Evolutionary conservation across 2,888 invertebrate species (phyloP), one percentile per base, ranked within the genome.

Genomic region (Zygogramma bicolorata): DNA sequence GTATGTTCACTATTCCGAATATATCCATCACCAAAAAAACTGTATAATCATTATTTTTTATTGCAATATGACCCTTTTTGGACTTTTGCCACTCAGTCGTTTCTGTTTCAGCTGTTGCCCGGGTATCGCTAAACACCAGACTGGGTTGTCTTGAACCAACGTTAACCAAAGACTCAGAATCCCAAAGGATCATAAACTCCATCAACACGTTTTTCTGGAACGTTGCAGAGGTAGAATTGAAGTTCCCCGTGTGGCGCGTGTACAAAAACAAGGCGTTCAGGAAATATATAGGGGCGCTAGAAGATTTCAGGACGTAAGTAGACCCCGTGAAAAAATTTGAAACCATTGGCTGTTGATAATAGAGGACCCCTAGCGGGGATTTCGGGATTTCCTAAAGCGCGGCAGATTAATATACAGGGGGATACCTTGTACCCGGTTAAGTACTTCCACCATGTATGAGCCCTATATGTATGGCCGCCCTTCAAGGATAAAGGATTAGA

Each of bases 71-170:
- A n/a, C n/a, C n/a, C n/a, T n/a, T n/a, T n/a, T n/a, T n/a, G n/a
- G n/a, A n/a, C n/a, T n/a, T n/a, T n/a, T 31, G 31, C 7, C 27
- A 42, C 3, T 53, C 22, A 18, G 31, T 15, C 65, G 49, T 68
- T 71, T n/a, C n/a, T 31, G 73, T 85, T 86, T 71, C 84, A 95
- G 94, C 95, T 78, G 94, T 96, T 1, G 94, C 93, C 18, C 90
- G 92, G 77, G 95, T 95, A 83, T 93, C 95, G 3, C 88, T 97
- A 81, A 95, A 96, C 81, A 93, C 93, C 25, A 90, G 96, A 78
- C 87, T 96, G 65, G 95, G 95, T 22, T 95, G 95, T 86, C 85
- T 95, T 58, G 89, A 90, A 69, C 89, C 90, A 15, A 85, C 88
- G 77, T 81, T 89, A 25, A 71, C 83, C 8, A 77, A 80, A 67